Conservation (phyloP, 2,888 invertebrate species). For the Margaritifera margaritifera region DNA sequence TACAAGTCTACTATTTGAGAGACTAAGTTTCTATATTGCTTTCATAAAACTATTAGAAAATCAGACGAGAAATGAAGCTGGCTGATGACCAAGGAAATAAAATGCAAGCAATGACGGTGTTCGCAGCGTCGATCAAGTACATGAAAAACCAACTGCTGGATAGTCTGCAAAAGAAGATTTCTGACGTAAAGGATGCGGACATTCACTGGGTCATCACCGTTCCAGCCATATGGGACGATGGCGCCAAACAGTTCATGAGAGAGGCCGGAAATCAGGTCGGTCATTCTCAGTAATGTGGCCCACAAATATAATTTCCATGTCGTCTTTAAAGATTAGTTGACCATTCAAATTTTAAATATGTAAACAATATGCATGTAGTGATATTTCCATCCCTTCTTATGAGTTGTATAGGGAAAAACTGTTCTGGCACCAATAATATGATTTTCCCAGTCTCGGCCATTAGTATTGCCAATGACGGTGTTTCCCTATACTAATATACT, state of each 20-base stretch:
- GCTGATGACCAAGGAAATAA: slow-evolving; percentile 25
- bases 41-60: no score
- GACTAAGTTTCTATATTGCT: no score
- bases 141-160: slow-evolving; percentile 24
- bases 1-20: no score
- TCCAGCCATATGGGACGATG: slow-evolving; percentile 30
- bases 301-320: background rate
- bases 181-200: slow-evolving; percentile 12
- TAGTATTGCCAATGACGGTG: no score
- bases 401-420: no score
- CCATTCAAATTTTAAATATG: no score
- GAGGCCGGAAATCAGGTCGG: slow-evolving; percentile 18
- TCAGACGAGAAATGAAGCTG: slow-evolving; percentile 12
- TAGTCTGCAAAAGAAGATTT: slow-evolving; percentile 8
- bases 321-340: no score
- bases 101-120: slow-evolving; percentile 32
- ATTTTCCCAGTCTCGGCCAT: no score
- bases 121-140: slow-evolving; percentile 25
- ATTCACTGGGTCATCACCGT: slow-evolving; percentile 30
- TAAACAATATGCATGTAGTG: no score
- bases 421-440: no score
- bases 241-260: slow-evolving; percentile 26
- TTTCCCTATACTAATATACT: no score
- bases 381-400: no score
- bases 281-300: background rate